Evolutionary conservation across 2,888 invertebrate genomes (phyloP).

Genomic region (Lepidochrysops patricia): DNA sequence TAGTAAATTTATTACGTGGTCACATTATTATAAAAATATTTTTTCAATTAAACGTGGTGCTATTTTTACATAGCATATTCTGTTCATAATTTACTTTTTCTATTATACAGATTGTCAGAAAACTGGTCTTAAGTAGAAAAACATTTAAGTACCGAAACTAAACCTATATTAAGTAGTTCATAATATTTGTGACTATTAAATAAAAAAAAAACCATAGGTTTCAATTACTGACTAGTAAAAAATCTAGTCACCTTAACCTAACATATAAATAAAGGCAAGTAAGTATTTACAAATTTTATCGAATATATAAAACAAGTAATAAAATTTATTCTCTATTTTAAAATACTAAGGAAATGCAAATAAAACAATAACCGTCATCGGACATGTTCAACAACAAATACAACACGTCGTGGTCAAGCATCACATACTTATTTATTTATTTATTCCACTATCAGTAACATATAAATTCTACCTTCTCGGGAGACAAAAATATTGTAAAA

Average conservation of each 20-base stretch:
- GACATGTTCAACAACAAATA: conserved; percentile 15
- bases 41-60: not conserved
- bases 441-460: not conserved
- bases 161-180: conserved; percentile 16
- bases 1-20: too few relatives aligned
- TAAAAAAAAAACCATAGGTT: conserved; percentile 30
- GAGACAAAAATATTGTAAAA: not conserved
- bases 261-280: conserved; percentile 51
- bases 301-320: conserved; percentile 52
- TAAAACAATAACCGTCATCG: conserved; percentile 41
- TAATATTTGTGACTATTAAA: conserved; percentile 12
- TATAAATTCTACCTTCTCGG: not conserved
- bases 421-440: conserved; percentile 42
- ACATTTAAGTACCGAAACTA: conserved; percentile 20
- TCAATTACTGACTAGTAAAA: conserved; percentile 61
- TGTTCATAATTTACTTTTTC: not conserved
- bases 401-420: conserved; percentile 39
- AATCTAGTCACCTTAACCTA: conserved; percentile 62
- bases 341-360: conserved; percentile 53
- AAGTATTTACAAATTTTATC: conserved; percentile 60
- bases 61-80: not conserved
- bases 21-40: not conserved
- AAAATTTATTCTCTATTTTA: conserved; percentile 37
- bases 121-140: not conserved
- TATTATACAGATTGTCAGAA: not conserved